Percentiles rank a stretch among this genome's conserved stretches.
These are phyloP conservation scores for Endotricha flammealis DNA, from an alignment of 2,888 invertebrate species.

Conservation along the genomic window DNA sequence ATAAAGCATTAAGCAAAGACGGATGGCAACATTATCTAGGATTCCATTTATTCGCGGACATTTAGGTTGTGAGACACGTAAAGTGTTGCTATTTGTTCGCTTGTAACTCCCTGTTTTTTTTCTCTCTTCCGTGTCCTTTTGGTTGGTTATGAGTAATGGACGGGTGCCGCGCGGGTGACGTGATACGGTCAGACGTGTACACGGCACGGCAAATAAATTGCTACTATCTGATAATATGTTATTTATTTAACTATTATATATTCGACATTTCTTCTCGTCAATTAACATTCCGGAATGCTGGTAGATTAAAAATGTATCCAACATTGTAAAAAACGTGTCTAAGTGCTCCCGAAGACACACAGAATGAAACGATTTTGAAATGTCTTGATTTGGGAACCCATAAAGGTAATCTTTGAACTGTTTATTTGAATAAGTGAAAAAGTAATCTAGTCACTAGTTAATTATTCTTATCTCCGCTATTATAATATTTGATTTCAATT, in stretches of 20 bases:
- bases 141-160: slow-evolving; percentile 61
- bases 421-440: too few species aligned
- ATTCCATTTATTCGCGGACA: slow-evolving; percentile 56
- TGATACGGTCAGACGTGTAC: slow-evolving; percentile 40
- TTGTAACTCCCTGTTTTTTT: slow-evolving; percentile 64
- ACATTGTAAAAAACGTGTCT: too few species aligned
- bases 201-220: neutral
- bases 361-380: too few species aligned
- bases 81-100: slow-evolving; percentile 67
- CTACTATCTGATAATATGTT: too few species aligned
- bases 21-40: slow-evolving; percentile 60
- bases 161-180: slow-evolving; percentile 47
- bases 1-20: slow-evolving; percentile 56
- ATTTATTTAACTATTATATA: slow-evolving; percentile 47
- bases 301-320: too few species aligned
- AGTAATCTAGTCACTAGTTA: too few species aligned
- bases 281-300: too few species aligned
- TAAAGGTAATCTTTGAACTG: too few species aligned
- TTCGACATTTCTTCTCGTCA: slow-evolving; percentile 40
- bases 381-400: too few species aligned
- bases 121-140: slow-evolving; percentile 45
- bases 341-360: too few species aligned
- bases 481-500: too few species aligned
- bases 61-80: slow-evolving; percentile 67
- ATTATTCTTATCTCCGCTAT: too few species aligned